Evolutionary conservation across 92 coral and sea anemone species (phyloP).

Genomic region (Siderastrea siderea): DNA sequence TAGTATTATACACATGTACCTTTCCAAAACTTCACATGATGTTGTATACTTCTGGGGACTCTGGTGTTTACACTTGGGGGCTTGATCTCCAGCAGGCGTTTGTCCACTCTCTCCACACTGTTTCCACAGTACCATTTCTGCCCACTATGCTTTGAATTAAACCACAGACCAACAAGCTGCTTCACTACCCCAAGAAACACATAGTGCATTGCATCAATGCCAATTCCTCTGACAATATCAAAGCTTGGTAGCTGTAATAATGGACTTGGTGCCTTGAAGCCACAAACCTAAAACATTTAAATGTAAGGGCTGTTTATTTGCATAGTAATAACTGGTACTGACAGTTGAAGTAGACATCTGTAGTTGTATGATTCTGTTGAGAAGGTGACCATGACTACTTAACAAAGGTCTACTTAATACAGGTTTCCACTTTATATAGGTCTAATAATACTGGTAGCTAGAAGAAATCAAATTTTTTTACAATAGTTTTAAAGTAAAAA

Average conservation of each 20-base stretch:
- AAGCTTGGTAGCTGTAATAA: conserved; percentile 36
- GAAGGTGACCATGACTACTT: too few relatives aligned
- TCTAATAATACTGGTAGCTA: background rate
- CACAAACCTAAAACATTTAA: too few relatives aligned
- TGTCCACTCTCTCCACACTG: conserved; percentile 24
- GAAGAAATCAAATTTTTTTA: too few relatives aligned
- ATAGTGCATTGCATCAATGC: conserved; percentile 53
- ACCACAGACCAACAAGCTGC: conserved; percentile 54
- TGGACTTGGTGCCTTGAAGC: conserved; percentile 26
- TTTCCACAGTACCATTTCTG: conserved; percentile 17
- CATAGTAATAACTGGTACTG: too few relatives aligned
- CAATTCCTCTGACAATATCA: conserved; percentile 12
- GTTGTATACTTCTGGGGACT: conserved; percentile 38
- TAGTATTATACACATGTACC: background rate
- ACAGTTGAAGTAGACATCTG: too few relatives aligned
- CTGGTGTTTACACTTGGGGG: conserved; percentile 24
- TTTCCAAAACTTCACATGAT: conserved; percentile 39
- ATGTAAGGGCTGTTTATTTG: too few relatives aligned
- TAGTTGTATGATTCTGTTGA: too few relatives aligned
- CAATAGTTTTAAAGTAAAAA: background rate
- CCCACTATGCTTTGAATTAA: conserved; percentile 33
- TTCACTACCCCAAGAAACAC: conserved; percentile 62
- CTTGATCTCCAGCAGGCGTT: conserved; percentile 52
- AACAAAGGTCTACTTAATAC: too few relatives aligned
- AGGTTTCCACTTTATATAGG: background rate